These are phyloP conservation scores for Hippocampus zosterae DNA, from an alignment of 2,113 vertebrate species.

Conservation along the genomic window DNA sequence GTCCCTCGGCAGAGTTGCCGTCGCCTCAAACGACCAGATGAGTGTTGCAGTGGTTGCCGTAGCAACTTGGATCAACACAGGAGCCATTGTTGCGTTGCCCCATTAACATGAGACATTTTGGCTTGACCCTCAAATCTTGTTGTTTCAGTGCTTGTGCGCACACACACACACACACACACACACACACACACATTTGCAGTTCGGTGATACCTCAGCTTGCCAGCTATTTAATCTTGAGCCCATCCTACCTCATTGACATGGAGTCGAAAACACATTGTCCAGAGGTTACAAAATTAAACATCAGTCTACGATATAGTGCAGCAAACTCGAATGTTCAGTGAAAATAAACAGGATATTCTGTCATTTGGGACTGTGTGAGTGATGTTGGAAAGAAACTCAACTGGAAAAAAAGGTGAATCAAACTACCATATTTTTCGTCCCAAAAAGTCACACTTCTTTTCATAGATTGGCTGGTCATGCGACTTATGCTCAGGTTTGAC, in stretches of 20 bases:
- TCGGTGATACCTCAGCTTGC: constrained; percentile 5
- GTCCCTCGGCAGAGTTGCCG: constrained; percentile 43
- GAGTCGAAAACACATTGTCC: not conserved
- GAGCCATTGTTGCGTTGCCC: constrained; percentile 33
- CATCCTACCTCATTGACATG: constrained; percentile 4
- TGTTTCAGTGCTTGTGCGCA: constrained; percentile 22
- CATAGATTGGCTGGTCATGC: too few relatives aligned
- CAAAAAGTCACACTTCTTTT: too few relatives aligned
- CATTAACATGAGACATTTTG: constrained; percentile 22
- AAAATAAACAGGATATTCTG: constrained; percentile 55
- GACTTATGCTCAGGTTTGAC: too few relatives aligned
- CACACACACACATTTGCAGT: not conserved
- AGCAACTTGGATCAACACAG: constrained; percentile 52
- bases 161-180: not conserved
- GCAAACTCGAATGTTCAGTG: constrained; percentile 7
- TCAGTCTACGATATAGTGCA: constrained; percentile 52
- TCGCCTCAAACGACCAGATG: constrained; percentile 48
- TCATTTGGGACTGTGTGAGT: constrained; percentile 12
- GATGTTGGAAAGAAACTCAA: not conserved
- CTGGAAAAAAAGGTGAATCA: not conserved
- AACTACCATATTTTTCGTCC: too few relatives aligned
- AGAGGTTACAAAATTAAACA: constrained; percentile 32
- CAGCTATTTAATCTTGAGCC: constrained; percentile 19
- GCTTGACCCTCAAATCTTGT: constrained; percentile 29
- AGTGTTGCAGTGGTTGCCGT: constrained; percentile 44